Evolutionary conservation across 2,113 vertebrate species (phyloP), one percentile per base, ranked within the genome.

Genomic region (Amia ocellicauda): DNA sequence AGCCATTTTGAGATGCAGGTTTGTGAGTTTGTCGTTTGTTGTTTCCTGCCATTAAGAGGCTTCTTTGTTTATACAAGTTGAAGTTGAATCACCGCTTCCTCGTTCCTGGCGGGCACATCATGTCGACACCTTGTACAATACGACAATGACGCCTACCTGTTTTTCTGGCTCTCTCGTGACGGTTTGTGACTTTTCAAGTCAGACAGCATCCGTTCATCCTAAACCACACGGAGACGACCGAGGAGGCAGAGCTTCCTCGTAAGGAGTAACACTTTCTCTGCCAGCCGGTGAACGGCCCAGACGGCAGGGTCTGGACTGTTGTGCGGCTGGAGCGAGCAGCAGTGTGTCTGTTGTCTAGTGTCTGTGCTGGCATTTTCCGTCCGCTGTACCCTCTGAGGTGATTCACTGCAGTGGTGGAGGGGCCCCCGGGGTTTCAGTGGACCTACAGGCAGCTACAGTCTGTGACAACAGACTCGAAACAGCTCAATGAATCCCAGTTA

Each of bases 151-250:
- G 56, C 53, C 27, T 63, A 72, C 72, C 73, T 68, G 73, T 80
- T 82, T 75, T 70, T 79, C 78, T 64, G 63, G 66, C 52, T 61
- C 20, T 43, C n/a, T 36, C 16, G 26, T 26, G 73, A 69, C 78
- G 50, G 77, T 83, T 84, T 76, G 57, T 75, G 68, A 79, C 78
- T 75, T 74, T 80, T 74, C 69, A 60, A 47, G 74, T 80, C 66
- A 60, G 41, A 71, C 71, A 69, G n/a, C 51, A 65, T 59, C 42
- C 28, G 66, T 29, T 52, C 20, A 52, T 16, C 20, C 66, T 56
- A 68, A 66, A 69, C 2, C 5, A 31, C 45, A 36, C 52, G 36
- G 17, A 45, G 10, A 47, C 8, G 51, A 36, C 31, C 31, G 5
- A 36, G 31, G 2, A 36, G 31, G 5, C 11, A 5, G 1, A 36